Base-by-base conservation (phyloP, 2,113 vertebrate species). In the Scopus umbretta region DNA sequence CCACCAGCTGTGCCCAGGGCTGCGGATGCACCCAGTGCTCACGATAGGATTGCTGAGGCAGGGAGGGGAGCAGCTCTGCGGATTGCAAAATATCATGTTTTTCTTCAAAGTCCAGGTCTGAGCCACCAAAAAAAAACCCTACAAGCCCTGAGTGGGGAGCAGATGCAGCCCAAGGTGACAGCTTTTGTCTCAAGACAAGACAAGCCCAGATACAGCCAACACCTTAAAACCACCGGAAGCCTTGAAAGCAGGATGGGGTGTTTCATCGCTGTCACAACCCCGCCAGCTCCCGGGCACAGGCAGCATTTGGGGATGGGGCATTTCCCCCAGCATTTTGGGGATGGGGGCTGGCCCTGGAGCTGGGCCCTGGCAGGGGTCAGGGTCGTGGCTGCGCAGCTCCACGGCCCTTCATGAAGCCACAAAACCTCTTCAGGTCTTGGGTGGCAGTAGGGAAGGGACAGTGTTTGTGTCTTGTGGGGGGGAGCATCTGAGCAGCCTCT, bases 151-250 rank as follows among this genome's bases (percentile, higher is more conserved):
- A 19, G 59, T 2, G 2, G 10, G 13, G 65, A 62, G 55, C 13
- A 0, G 71, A 79, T 2, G 18, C 49, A 47, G 30, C 85, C 38
- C 38, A 19, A 36, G 13, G n/a, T 59, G 83, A 21, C 45, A 86
- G 7, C 34, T 85, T 53, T 13, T 5, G 4, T 47, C 10, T 5
- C 0, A 0, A 59, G 56, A 63, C 2, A 11, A 8, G 7, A 9
- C 13, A 10, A 81, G 4, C 12, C 8, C 30, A 22, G 55, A 38
- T 6, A 16, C 26, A 81, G 15, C 34, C 67, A 65, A 56, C 78
- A 92, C 34, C 93, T 89, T 21, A 6, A 85, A 94, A 78, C 65
- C 91, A 79, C 84, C 4, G 5, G 73, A 94, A 85, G 6, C 9
- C 22, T 34, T 0, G 2, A 74, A 32, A 85, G 80, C 53, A 16